Conservation (phyloP, 1,140 invertebrate species). For the Heliothis virescens region DNA sequence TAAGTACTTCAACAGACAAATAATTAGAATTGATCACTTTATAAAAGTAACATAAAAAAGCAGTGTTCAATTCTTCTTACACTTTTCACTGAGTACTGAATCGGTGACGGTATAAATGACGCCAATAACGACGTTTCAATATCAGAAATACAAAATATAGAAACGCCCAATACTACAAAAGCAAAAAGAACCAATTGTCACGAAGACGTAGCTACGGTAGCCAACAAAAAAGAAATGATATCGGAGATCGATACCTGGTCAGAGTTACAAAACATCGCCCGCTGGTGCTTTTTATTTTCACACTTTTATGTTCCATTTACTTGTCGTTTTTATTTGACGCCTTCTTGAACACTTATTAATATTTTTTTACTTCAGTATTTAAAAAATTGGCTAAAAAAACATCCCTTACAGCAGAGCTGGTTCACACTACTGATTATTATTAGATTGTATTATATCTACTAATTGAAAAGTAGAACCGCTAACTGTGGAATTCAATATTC, state of each 20-base stretch:
- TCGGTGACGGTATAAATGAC: no score
- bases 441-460: not conserved
- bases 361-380: no score
- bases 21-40: no score
- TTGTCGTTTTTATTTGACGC: not conserved
- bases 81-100: no score
- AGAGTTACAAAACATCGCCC: not conserved
- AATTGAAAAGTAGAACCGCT: not conserved
- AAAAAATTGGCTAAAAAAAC: no score
- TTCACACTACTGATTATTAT: no score
- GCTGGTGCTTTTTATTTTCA: not conserved
- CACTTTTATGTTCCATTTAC: not conserved
- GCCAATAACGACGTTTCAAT: no score
- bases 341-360: not conserved
- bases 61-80: no score
- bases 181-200: not conserved
- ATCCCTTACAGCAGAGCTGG: no score
- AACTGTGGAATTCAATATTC: no score
- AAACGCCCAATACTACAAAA: not conserved
- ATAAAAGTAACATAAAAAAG: no score
- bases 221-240: constrained; percentile 10
- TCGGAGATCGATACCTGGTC: constrained; percentile 17
- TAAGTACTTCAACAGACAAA: no score
- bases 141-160: not conserved
- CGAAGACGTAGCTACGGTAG: not conserved